Base-by-base conservation (phyloP, 2,888 invertebrate genomes). In the Drosophila paranaensis region DNA sequence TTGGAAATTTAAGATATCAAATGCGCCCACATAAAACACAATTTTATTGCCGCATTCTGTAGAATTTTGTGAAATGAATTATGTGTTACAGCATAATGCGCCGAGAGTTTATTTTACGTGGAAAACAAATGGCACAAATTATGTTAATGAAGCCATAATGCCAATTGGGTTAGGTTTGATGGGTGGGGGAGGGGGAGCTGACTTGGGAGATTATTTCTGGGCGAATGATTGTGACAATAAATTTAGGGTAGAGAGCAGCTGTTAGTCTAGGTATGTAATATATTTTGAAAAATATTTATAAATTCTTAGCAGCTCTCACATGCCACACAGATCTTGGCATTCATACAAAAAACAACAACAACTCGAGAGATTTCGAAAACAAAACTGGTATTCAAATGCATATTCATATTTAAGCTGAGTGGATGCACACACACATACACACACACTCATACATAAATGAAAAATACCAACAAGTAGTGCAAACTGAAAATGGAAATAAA, bases 401-500 rank as follows among this genome's bases (percentile, higher is more conserved):
- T 70, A 70, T 70, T 70, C 67, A 70, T 67, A 45, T 70, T 67
- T 35, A 33, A 70, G 60, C 55, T 55, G 58, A 67, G 67, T 67
- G 69, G 42, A 69, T 57, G 35, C 66, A 64, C 40, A 54, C 51
- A 40, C 51, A 66, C 37, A 27, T 11, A 39, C 37, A 33, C 61
- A 57, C 40, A 65, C 10, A 46, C 37, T 33, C 66, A 63, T 64
- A 25, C 33, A 16, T 40, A 63, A 42, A 50, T 30, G 25, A 46
- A 57, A 37, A 69, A 58, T 58, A 25, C 60, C 53, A 58, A 48
- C 60, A 63, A 60, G 58, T 55, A 39, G 45, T 46, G 60, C 30
- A 46, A 63, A 66, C 48, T 54, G 33, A 63, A 69, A 66, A 75
- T 70, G 45, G 39, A 82, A 79, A 82, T 79, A 79, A 82, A 81